Base-by-base conservation (phyloP, 2,113 vertebrate species). In the Tachycineta bicolor region DNA sequence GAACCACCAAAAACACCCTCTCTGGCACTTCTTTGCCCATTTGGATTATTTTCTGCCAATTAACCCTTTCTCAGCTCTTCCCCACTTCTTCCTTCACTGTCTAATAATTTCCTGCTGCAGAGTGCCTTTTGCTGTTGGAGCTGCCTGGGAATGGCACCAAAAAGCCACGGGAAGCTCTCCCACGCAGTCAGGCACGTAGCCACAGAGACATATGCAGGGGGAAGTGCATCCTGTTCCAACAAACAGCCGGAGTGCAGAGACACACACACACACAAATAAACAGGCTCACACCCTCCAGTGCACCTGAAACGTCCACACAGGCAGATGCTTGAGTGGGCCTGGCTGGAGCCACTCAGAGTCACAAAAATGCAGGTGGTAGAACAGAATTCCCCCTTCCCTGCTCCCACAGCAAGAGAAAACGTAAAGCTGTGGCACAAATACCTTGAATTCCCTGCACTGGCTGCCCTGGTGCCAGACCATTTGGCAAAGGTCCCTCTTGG, bases 81-180 rank as follows among this genome's bases (percentile, higher is more conserved):
- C 14, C 25, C 76, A 21, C 34, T 6, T 29, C 64, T 89, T 21
- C 59, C 46, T 43, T 80, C 2, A 2, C n/a, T 75, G n/a, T n/a
- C n/a, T n/a, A 78, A 92, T 83, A 78, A 73, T 67, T 67, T 34
- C 76, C 58, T 3, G 1, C 10, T n/a, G 60, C 69, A 59, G 84
- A 62, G 21, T 7, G 88, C 81, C 64, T 85, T 83, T 82, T 85
- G 58, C 89, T 87, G 94, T 23, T 1, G 2, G 79, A 86, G 69
- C 64, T 92, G 88, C 86, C 94, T 96, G 94, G 93, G 94, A 96
- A 96, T 91, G 83, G 85, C 91, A 96, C 86, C 94, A 94, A 53
- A 19, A 74, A 94, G 37, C 84, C 86, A 63, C 1, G 24, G 93
- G 94, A 95, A 89, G 16, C 70, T 91, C 91, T 95, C 88, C 91